Conservation (phyloP, 2,888 invertebrate genomes). For the Lomographa bimaculata region DNA sequence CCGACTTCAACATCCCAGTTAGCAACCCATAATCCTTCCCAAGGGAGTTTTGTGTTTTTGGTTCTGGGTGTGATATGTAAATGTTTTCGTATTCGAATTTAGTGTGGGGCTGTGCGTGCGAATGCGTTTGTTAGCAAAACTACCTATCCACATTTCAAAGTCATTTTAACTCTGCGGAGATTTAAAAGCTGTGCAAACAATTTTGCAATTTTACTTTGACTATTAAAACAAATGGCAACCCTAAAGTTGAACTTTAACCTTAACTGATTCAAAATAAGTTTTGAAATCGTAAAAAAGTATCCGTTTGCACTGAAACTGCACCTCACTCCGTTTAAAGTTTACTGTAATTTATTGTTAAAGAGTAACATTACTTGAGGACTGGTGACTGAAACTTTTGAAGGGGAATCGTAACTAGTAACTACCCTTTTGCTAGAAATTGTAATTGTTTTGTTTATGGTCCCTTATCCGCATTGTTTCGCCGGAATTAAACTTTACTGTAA, state of each 20-base stretch:
- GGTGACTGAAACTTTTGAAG: slow-evolving; percentile 54
- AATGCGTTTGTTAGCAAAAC: no score
- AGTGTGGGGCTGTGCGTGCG: no score
- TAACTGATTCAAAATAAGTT: slow-evolving; percentile 19
- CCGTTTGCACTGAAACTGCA: slow-evolving; percentile 29
- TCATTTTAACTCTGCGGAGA: neutral
- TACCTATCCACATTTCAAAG: no score
- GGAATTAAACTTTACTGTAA: slow-evolving; percentile 61
- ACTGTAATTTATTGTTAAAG: slow-evolving; percentile 55
- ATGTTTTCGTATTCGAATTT: no score
- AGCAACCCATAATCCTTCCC: no score
- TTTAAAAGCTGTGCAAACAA: no score
- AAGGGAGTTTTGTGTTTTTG: no score
- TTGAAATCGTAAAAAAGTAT: slow-evolving; percentile 13
- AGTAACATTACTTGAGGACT: slow-evolving; percentile 53
- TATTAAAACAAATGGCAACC: neutral
- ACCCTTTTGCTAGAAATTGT: slow-evolving; percentile 52
- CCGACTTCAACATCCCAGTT: no score
- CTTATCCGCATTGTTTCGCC: slow-evolving; percentile 54
- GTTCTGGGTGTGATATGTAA: no score
- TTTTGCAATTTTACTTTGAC: no score
- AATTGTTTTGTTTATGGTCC: slow-evolving; percentile 67
- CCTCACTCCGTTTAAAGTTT: slow-evolving; percentile 47
- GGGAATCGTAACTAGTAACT: slow-evolving; percentile 59
- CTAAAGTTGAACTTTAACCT: slow-evolving; percentile 5